These are phyloP conservation scores for Eptesicus fuscus DNA, from an alignment of 2,113 vertebrate genomes.

Conservation along the genomic window DNA sequence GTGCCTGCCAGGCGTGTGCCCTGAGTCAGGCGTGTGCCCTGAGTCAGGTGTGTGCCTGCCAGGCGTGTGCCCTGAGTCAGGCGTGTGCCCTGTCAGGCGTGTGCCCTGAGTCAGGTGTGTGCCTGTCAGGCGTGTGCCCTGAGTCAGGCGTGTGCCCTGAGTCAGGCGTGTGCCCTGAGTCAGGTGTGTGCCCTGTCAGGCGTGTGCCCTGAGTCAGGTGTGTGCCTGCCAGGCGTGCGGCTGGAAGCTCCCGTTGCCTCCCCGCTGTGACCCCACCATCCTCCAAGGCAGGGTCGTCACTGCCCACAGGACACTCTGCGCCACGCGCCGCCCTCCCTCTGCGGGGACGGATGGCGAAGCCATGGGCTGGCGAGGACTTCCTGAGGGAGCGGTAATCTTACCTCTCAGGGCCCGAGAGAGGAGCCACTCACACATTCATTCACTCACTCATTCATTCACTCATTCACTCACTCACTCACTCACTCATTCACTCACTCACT, in stretches of 20 bases:
- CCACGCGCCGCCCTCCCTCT: background rate
- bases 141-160: too few relatives aligned
- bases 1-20: too few relatives aligned
- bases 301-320: background rate
- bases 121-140: accelerated
- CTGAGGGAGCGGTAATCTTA: accelerated
- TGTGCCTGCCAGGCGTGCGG: accelerated
- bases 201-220: too few relatives aligned
- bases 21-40: too few relatives aligned
- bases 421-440: accelerated
- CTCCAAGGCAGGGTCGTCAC: too few relatives aligned
- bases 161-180: too few relatives aligned
- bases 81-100: too few relatives aligned
- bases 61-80: too few relatives aligned
- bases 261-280: accelerated
- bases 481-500: accelerated
- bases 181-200: too few relatives aligned
- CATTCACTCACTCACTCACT: background rate
- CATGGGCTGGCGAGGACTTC: background rate
- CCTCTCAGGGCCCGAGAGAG: background rate
- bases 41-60: too few relatives aligned
- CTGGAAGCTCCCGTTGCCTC: accelerated
- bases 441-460: background rate
- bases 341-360: background rate
- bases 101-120: too few relatives aligned